Base-by-base conservation (phyloP, 1,140 invertebrate species). In the Coptotermes formosanus region DNA sequence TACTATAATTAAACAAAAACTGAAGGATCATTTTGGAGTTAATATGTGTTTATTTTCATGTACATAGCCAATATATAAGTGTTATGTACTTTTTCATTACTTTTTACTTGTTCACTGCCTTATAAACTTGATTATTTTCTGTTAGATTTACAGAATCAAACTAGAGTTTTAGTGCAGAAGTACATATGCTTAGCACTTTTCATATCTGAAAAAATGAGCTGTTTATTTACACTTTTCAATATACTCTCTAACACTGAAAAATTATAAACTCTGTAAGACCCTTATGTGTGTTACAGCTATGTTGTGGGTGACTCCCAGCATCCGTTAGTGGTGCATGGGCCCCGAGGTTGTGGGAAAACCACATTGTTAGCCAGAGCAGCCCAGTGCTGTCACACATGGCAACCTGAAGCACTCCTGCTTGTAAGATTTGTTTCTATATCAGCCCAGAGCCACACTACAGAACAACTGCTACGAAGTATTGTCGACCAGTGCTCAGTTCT, bases 271-370 rank as follows among this genome's bases (percentile, higher is more conserved):
- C 8, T 11, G 25, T 82, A 32, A 6, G 9, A 9, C 19, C n/a
- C 11, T 82, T 82, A 82, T 45, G 14, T 14, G 8, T 85, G 86
- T 87, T 82, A 89, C 89, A 94, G 94, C n/a, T 96, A 97, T 88
- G 91, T 96, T 14, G 92, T 91, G 3, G 93, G 94, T 69, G 92
- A 92, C 64, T 92, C 90, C n/a, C 88, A 87, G 14, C 86, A 88
- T 64, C 96, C 96, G 0, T 90, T 97, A 84, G 92, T 97, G 23
- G 89, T 97, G n/a, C 93, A 95, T 87, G 97, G 96, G 0, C 93
- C 94, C 52, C 92, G 93, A 21, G 97, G 96, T 32, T 95, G 95
- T 90, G 97, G 97, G 1, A 97, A 97, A 91, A 96, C 95, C 6
- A 95, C 95, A 11, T 90, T 97, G 11, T 91, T 96, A 14, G 95